phyloP scores from a whole-genome alignment of 2,797 vertebrate genomes.

The Diplodus sargus region DNA sequence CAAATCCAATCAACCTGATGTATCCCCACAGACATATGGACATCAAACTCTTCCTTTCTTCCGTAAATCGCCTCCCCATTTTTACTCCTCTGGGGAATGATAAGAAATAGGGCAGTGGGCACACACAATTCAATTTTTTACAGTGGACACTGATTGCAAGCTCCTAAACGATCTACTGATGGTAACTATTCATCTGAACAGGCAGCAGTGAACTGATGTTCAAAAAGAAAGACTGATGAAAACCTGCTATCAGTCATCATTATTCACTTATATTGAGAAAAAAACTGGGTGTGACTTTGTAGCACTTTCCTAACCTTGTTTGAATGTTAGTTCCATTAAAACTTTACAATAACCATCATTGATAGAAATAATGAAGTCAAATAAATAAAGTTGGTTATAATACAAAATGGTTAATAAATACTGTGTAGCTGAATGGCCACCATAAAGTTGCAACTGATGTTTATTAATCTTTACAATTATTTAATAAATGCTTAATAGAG shows the following conservation, averaged over 20 bases:
- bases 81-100: slow-evolving; percentile 11
- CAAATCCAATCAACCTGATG: slow-evolving; percentile 31
- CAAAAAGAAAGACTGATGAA: background rate
- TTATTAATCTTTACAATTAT: too few species aligned
- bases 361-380: too few species aligned
- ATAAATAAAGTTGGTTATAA: too few species aligned
- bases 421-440: too few species aligned
- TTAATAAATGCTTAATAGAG: too few species aligned
- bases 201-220: slow-evolving; percentile 15
- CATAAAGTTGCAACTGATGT: too few species aligned
- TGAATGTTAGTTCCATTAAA: background rate
- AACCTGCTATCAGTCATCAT: background rate
- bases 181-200: slow-evolving; percentile 1
- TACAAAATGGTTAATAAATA: too few species aligned
- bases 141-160: slow-evolving; percentile 18
- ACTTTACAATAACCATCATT: too few species aligned
- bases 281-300: background rate
- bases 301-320: background rate
- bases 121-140: slow-evolving; percentile 26
- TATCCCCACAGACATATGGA: slow-evolving; percentile 24
- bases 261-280: background rate
- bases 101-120: background rate
- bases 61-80: slow-evolving; percentile 13
- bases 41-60: slow-evolving; percentile 6
- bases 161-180: background rate